These are phyloP conservation scores for Cettia cetti DNA, from an alignment of 2,113 vertebrate species.

Conservation along the genomic window DNA sequence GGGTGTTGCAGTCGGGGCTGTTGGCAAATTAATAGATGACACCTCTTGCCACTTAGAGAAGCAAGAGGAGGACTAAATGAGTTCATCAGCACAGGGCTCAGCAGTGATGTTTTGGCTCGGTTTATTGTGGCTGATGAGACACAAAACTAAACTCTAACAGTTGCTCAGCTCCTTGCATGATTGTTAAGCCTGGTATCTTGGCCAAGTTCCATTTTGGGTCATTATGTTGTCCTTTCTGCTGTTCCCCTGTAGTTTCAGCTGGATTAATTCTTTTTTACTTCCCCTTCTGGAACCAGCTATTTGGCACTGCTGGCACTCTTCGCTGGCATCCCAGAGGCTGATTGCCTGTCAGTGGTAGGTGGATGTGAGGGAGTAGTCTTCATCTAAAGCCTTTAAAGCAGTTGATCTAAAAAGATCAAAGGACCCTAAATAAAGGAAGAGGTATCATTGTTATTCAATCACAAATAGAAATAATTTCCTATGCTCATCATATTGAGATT, in stretches of 20 bases:
- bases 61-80: not conserved
- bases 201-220: conserved; percentile 41
- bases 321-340: conserved; percentile 20
- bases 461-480: conserved; percentile 16
- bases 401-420: conserved; percentile 56
- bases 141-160: conserved; percentile 13
- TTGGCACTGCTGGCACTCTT: conserved; percentile 16
- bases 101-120: conserved; percentile 5
- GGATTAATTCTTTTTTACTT: conserved; percentile 38
- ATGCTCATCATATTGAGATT: not conserved
- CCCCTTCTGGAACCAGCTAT: not conserved
- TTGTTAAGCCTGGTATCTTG: conserved; percentile 27
- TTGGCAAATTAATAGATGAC: conserved; percentile 62
- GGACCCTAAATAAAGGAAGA: not conserved
- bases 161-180: conserved; percentile 21
- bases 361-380: conserved; percentile 10
- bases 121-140: conserved; percentile 3
- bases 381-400: conserved; percentile 27
- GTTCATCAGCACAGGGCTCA: not conserved
- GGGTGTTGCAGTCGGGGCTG: conserved; percentile 1
- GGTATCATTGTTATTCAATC: conserved; percentile 6
- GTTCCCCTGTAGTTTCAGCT: conserved; percentile 34
- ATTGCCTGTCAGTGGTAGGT: conserved; percentile 7
- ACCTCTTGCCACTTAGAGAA: conserved; percentile 48
- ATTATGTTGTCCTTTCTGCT: conserved; percentile 48